Base-by-base conservation (phyloP, 1,140 invertebrate species). In the Danaus melanippus region DNA sequence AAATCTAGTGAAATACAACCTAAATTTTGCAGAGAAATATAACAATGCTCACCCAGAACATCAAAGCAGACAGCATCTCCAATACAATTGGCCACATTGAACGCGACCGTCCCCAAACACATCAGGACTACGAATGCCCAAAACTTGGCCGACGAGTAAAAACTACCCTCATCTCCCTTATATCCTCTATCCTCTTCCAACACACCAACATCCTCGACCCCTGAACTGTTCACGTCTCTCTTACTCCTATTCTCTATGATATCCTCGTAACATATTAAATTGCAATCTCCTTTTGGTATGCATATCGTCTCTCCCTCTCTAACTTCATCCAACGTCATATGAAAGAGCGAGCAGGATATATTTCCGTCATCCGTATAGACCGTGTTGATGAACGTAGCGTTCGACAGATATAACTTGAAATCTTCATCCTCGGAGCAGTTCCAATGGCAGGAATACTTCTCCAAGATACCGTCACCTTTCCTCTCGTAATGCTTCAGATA, bases 1-100 rank as follows among this genome's bases (percentile, higher is more conserved):
- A 32, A 32, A 32, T 32, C 4, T 32, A 32, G 21, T 32, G 7
- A 32, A 32, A 32, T 32, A 32, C 4, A 32, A 5, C 21, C 21
- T 32, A 44, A 7, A 44, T 44, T 10, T 44, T 44, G 12, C 4
- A 44, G 4, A 44, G 42, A 44, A 15, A 3, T 1, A 53, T 46
- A 46, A 9, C 40, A 9, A 15, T 58, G 69, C 76, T 89, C 86
- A 92, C 93, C 93, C 44, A 95, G 88, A 43, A 94, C 86, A 82
- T 94, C 93, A 70, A 94, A 95, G 79, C 93, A 94, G 50, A 94
- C 91, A 15, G 93, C 93, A 83, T 95, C 94, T 41, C 91, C 93
- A 21, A 94, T 91, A 51, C 91, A 93, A 66, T 94, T 94, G 12
- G 89, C 88, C 1, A 95, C 92, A 74, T 94, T 94, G 67, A 92